Evolutionary conservation across 2,113 vertebrate species (phyloP).

Genomic region (Pomatorhinus ruficollis): DNA sequence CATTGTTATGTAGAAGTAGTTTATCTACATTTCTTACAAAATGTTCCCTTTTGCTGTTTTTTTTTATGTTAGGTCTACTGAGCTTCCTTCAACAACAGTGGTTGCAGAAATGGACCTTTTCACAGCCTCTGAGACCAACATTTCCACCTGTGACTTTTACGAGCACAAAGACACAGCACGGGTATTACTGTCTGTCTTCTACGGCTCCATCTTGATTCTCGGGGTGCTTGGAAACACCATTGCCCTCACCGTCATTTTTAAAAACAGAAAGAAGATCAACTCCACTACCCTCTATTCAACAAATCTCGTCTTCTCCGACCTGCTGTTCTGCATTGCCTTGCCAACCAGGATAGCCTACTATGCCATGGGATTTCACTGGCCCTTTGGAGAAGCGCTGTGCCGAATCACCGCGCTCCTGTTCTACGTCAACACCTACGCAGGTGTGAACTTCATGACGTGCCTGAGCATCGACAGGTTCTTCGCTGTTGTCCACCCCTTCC

Average conservation of each 20-base stretch:
- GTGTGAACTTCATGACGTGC: constrained; percentile 97
- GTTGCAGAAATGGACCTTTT: constrained; percentile 41
- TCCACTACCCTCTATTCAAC: constrained; percentile 96
- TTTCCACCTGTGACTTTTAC: constrained; percentile 81
- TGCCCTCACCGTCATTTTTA: constrained; percentile 87
- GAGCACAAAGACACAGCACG: constrained; percentile 81
- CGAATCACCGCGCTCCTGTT: constrained; percentile 85
- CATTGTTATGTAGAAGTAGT: not conserved
- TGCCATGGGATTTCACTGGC: constrained; percentile 89
- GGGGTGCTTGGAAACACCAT: constrained; percentile 88
- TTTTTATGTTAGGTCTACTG: constrained; percentile 22
- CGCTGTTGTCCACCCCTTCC: constrained; percentile 89
- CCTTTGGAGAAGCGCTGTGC: constrained; percentile 81
- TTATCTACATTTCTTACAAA: constrained; percentile 3
- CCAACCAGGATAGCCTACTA: constrained; percentile 91
- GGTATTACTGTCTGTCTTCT: constrained; percentile 85
- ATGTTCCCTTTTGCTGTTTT: not conserved
- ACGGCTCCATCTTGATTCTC: constrained; percentile 81
- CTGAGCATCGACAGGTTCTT: constrained; percentile 93
- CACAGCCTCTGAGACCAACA: not conserved
- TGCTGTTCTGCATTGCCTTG: constrained; percentile 87
- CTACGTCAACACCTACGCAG: constrained; percentile 94
- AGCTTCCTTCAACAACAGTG: not conserved
- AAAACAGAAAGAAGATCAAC: constrained; percentile 94
- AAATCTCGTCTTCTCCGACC: constrained; percentile 92